A percentile compares a stretch with the other conserved stretches of the same genome.
Evolutionary conservation across 2,888 invertebrate genomes (phyloP).

Genomic region (Allolobophora icterica): DNA sequence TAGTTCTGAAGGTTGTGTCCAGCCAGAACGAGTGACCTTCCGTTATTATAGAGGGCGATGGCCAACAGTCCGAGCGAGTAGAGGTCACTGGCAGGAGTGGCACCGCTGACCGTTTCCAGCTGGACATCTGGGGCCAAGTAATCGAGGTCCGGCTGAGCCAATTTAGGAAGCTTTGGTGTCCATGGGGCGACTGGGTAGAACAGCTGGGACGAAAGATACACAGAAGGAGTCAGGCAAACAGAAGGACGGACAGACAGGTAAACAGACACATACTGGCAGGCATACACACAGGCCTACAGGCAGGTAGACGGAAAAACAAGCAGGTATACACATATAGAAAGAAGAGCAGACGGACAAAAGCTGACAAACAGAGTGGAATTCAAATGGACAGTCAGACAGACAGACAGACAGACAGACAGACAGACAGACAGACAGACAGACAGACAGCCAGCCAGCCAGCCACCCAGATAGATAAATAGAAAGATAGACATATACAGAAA

Average conservation of each 20-base stretch:
- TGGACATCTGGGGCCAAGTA: constrained; percentile 94
- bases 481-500: background rate
- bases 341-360: background rate
- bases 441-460: background rate
- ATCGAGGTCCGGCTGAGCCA: constrained; percentile 92
- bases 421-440: background rate
- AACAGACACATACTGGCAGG: background rate
- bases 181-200: constrained; percentile 68
- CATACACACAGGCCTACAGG: background rate
- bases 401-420: background rate
- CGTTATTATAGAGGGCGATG: constrained; percentile 89
- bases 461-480: background rate
- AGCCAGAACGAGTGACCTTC: constrained; percentile 85
- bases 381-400: background rate
- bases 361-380: background rate
- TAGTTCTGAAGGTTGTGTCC: constrained; percentile 87
- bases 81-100: constrained; percentile 88
- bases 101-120: constrained; percentile 67
- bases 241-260: no score
- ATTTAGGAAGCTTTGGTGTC: constrained; percentile 87
- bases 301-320: background rate
- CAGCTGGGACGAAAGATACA: background rate
- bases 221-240: background rate
- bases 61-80: constrained; percentile 93
- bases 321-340: background rate